Evolutionary conservation across 2,797 vertebrate species (phyloP).

Genomic region (Nyctibius grandis): DNA sequence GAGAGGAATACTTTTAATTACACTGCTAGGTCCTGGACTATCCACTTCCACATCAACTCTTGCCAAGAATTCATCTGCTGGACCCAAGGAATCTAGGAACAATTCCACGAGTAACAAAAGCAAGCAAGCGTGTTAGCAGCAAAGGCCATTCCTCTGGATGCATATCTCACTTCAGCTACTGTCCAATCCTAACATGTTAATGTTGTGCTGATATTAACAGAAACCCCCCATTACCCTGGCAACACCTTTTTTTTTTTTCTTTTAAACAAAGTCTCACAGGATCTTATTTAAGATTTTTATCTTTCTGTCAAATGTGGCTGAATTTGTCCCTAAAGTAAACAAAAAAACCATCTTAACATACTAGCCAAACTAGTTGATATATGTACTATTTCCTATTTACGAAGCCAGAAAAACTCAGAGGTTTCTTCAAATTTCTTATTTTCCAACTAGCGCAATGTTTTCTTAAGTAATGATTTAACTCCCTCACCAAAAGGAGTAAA

Average conservation of each 20-base stretch:
- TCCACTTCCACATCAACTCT: constrained; percentile 93
- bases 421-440: not conserved
- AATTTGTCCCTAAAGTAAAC: not conserved
- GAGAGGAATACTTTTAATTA: constrained; percentile 85
- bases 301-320: not conserved
- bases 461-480: not conserved
- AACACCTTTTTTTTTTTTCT: not conserved
- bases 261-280: not conserved
- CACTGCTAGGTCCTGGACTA: constrained; percentile 85
- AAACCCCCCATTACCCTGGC: not conserved
- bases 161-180: not conserved
- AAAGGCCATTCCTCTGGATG: not conserved
- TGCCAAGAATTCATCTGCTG: constrained; percentile 86
- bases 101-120: not conserved
- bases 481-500: not conserved
- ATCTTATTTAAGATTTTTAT: not conserved
- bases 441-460: not conserved
- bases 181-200: not conserved
- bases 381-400: not conserved
- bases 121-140: not conserved
- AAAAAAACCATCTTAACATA: not conserved
- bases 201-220: not conserved
- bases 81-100: constrained; percentile 79
- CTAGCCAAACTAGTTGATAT: not conserved
- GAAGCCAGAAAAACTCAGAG: not conserved